Evolutionary conservation across 2,888 invertebrate species (phyloP), one percentile per base, ranked within the genome.

Genomic region (Galeruca laticollis): DNA sequence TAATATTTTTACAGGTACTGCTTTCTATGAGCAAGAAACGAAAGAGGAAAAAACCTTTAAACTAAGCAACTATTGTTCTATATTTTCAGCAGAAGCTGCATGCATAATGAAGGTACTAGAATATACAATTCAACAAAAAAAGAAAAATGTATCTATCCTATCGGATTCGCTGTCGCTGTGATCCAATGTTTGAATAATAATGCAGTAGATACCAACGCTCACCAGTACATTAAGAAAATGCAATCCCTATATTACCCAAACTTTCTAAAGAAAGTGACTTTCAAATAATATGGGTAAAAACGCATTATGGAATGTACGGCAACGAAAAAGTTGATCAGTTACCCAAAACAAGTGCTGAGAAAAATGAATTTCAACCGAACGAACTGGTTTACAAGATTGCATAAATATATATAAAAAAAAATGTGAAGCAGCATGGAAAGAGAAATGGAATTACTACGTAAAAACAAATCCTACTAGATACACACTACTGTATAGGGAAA

Each of bases 401-500:
- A 37, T 37, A 37, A 37, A 37, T 37, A 37, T 37, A 37, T 37
- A 37, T 37, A 37, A 37, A 37, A n/a, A n/a, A 37, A 37, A 37
- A 37, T 37, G 37, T 37, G 6, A 37, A 37, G 37, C 37, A 37
- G 37, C 37, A 37, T 9, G 10, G 37, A 37, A 37, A 37, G 37
- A 37, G 37, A 37, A 37, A 37, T 37, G 37, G 37, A 10, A 37
- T 37, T 10, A 37, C 37, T 37, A 37, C n/a, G n/a, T n/a, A n/a
- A n/a, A n/a, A n/a, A n/a, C n/a, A n/a, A n/a, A n/a, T n/a, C n/a
- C n/a, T n/a, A n/a, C n/a, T n/a, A n/a, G n/a, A n/a, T n/a, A n/a
- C n/a, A n/a, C n/a, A n/a, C n/a, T n/a, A n/a, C n/a, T n/a, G n/a
- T n/a, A n/a, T n/a, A n/a, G n/a, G n/a, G n/a, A n/a, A n/a, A n/a